phyloP scores from a whole-genome alignment of 2,113 vertebrate genomes.

The Scytalopus superciliaris region DNA sequence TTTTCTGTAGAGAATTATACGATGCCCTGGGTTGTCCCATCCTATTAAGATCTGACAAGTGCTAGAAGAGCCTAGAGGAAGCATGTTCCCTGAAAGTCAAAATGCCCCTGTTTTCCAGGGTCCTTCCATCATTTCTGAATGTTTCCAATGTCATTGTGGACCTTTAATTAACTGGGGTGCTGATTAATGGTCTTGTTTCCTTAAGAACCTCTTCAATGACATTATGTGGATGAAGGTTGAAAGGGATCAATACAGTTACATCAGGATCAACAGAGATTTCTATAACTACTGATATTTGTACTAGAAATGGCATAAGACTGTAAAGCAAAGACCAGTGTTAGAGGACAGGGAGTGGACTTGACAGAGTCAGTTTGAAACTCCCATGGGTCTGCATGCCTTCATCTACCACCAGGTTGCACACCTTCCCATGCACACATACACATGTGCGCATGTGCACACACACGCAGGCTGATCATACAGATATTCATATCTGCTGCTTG shows the following conservation, averaged over 20 bases:
- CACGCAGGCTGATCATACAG: not conserved
- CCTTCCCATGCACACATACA: not conserved
- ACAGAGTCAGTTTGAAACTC: not conserved
- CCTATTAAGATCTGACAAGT: not conserved
- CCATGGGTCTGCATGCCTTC: not conserved
- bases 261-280: not conserved
- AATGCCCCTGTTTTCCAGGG: not conserved
- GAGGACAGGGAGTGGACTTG: not conserved
- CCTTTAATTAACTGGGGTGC: constrained; percentile 43
- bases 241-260: constrained; percentile 23
- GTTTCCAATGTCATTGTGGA: not conserved
- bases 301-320: not conserved
- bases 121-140: constrained; percentile 4
- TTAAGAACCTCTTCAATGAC: constrained; percentile 19
- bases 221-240: constrained; percentile 20
- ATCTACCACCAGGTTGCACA: too few relatives aligned
- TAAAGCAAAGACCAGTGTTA: not conserved
- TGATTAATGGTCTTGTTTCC: constrained; percentile 36
- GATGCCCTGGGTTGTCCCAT: not conserved
- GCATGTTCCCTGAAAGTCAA: not conserved
- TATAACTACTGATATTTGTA: not conserved
- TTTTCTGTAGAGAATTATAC: not conserved
- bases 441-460: accelerated
- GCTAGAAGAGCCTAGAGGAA: not conserved
- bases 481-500: constrained; percentile 45